phyloP scores from a whole-genome alignment of 53 echinoderm and acorn worm genomes.

The Antedon mediterranea region DNA sequence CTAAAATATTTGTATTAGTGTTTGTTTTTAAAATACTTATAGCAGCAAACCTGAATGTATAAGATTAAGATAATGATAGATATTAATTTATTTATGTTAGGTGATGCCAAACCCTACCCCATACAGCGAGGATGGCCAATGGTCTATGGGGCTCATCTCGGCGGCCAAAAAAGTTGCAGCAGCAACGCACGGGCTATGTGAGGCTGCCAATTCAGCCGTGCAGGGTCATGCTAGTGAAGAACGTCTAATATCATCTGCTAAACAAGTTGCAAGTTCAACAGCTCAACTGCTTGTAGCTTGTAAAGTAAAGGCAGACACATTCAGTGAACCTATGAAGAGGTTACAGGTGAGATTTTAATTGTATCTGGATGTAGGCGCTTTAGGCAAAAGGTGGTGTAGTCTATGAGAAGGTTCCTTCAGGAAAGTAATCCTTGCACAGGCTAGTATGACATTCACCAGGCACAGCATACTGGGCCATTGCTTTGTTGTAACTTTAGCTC shows the following conservation, averaged over 20 bases:
- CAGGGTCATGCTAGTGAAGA: constrained; percentile 93
- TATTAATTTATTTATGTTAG: constrained; percentile 9
- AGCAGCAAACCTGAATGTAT: no score
- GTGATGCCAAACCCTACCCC: constrained; percentile 59
- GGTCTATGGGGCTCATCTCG: constrained; percentile 93
- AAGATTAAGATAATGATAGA: no score
- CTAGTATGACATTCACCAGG: no score
- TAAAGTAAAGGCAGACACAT: constrained; percentile 90
- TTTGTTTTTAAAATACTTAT: no score
- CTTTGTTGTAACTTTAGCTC: no score
- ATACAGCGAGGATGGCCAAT: constrained; percentile 93
- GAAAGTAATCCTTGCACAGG: no score
- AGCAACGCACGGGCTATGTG: constrained; percentile 87
- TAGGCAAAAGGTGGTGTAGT: no score
- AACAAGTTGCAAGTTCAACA: constrained; percentile 86
- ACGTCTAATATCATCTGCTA: constrained; percentile 82
- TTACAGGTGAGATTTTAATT: constrained; percentile 49
- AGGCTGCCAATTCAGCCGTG: constrained; percentile 83
- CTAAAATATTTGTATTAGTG: no score
- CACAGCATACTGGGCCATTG: no score
- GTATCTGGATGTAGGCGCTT: no score
- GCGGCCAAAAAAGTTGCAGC: constrained; percentile 88
- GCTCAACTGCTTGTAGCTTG: constrained; percentile 93
- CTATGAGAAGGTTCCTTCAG: no score
- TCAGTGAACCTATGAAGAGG: constrained; percentile 88